phyloP scores from a whole-genome alignment of 2,113 vertebrate species.

The Nibea albiflora region DNA sequence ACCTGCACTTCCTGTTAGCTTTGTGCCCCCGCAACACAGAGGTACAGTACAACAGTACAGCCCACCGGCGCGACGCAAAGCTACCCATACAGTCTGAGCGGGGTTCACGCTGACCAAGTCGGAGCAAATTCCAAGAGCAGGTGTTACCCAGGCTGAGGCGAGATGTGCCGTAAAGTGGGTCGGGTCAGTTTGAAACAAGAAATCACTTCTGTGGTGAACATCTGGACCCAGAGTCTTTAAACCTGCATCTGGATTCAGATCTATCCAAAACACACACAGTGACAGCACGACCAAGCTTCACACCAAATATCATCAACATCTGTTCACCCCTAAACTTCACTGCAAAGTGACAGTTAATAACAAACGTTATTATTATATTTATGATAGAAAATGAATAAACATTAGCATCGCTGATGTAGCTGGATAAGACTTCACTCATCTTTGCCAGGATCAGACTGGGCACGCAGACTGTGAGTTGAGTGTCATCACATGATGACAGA shows the following conservation, averaged over 20 bases:
- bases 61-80: background rate
- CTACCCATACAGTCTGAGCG: background rate
- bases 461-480: too few relatives aligned
- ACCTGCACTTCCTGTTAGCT: background rate
- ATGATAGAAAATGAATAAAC: too few relatives aligned
- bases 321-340: too few relatives aligned
- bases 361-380: too few relatives aligned
- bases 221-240: background rate
- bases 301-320: too few relatives aligned
- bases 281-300: too few relatives aligned
- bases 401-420: too few relatives aligned
- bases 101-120: background rate
- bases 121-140: conserved; percentile 1
- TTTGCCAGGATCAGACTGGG: too few relatives aligned
- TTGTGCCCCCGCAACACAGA: background rate
- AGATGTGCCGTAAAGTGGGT: conserved; percentile 5
- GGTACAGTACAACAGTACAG: background rate
- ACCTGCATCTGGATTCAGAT: background rate
- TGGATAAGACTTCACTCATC: too few relatives aligned
- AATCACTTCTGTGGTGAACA: background rate
- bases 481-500: too few relatives aligned
- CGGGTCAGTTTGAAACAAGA: background rate
- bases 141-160: background rate
- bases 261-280: background rate
- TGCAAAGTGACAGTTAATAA: too few relatives aligned